Conservation (phyloP, 2,888 invertebrate genomes). For the Eumacrocentrus americanus region DNA sequence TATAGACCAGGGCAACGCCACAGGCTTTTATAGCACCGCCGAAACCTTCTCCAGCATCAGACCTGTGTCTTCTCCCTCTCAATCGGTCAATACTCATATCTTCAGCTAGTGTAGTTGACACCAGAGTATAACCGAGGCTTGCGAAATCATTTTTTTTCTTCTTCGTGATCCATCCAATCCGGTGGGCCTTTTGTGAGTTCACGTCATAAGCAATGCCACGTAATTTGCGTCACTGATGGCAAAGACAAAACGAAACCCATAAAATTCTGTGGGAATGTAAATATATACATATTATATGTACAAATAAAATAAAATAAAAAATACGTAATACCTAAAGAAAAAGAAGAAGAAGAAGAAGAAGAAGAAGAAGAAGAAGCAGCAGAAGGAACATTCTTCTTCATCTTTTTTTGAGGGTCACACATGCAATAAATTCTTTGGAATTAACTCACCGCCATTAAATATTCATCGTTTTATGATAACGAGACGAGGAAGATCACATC, state of each 20-base stretch:
- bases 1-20: constrained; percentile 19
- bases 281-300: too few relatives aligned
- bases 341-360: too few relatives aligned
- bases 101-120: not conserved
- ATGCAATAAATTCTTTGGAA: not conserved
- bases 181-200: too few relatives aligned
- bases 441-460: constrained; percentile 10
- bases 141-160: not conserved
- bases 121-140: not conserved
- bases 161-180: not conserved
- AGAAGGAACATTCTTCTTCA: too few relatives aligned
- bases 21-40: constrained; percentile 34
- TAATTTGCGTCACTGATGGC: not conserved
- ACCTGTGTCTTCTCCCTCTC: constrained; percentile 33
- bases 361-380: too few relatives aligned
- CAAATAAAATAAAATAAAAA: too few relatives aligned
- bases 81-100: constrained; percentile 1
- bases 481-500: not conserved
- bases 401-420: not conserved
- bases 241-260: not conserved
- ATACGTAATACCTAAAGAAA: too few relatives aligned
- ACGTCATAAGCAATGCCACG: too few relatives aligned
- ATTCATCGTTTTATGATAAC: not conserved
- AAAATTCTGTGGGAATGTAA: too few relatives aligned
- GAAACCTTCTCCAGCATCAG: constrained; percentile 29